Evolutionary conservation across 2,888 invertebrate genomes (phyloP).

Genomic region (Agrotis clavis): DNA sequence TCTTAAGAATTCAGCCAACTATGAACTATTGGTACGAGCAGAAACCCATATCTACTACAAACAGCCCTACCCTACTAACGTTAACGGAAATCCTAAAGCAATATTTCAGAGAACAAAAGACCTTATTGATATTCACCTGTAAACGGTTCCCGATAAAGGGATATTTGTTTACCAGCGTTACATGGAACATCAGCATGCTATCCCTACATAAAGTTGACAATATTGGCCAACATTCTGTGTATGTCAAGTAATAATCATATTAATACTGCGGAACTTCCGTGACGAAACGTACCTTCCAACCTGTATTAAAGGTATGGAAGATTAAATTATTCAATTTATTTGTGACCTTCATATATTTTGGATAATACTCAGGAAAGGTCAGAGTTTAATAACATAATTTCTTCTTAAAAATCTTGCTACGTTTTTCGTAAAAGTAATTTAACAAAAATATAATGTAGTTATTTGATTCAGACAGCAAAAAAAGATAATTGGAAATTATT

Average conservation of each 20-base stretch:
- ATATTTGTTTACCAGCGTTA: slow-evolving; percentile 47
- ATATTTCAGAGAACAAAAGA: slow-evolving; percentile 48
- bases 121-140: slow-evolving; percentile 53
- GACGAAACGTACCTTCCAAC: slow-evolving; percentile 36
- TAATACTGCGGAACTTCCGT: slow-evolving; percentile 55
- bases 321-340: slow-evolving; percentile 56
- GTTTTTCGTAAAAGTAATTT: slow-evolving; percentile 4
- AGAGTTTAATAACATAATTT: slow-evolving; percentile 4
- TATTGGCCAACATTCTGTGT: slow-evolving; percentile 46
- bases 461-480: slow-evolving; percentile 52
- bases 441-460: background rate
- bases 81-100: slow-evolving; percentile 30
- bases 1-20: background rate
- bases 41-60: background rate
- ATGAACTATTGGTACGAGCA: slow-evolving; percentile 4
- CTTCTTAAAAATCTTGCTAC: background rate
- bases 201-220: slow-evolving; percentile 53
- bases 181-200: slow-evolving; percentile 51
- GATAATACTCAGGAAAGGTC: slow-evolving; percentile 34
- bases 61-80: slow-evolving; percentile 3
- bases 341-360: slow-evolving; percentile 34
- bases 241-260: slow-evolving; percentile 52
- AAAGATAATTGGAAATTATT: slow-evolving; percentile 75
- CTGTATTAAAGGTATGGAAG: slow-evolving; percentile 37
- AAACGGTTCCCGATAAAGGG: slow-evolving; percentile 29